Evolutionary conservation across 2,888 invertebrate species (phyloP), one percentile per base, ranked within the genome.

Genomic region (Atherix ibis): DNA sequence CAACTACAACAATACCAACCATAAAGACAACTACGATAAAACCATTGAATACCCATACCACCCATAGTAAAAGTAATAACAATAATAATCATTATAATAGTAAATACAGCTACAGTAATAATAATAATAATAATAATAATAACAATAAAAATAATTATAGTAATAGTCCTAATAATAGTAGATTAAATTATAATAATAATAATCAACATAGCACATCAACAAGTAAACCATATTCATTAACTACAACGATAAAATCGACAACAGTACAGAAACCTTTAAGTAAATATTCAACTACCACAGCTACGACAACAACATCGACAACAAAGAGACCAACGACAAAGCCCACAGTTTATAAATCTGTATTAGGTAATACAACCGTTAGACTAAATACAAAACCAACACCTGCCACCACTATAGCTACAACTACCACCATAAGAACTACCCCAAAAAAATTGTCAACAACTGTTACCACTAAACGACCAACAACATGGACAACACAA

Each of bases 1-100:
- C 40, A 32, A 44, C 44, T 42, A 57, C 40, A 54, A 55, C 31
- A 54, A 57, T 46, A 56, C 54, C 45, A 56, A 54, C 44, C 33
- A 36, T 35, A 24, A 46, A 51, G 38, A 56, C 36, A 52, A 52
- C 28, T 54, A 55, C 44, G 54, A 53, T 45, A 58, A 56, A 43
- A 47, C 51, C 37, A 35, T 35, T n/a, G n/a, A n/a, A n/a, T 19
- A 36, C 32, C 25, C 32, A 5, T 35, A 31, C 35, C 35, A 31
- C 35, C 35, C 12, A 37, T 34, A 41, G 56, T 35, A 27, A 12
- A 18, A 25, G 8, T 18, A 22, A 34, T 14, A 31, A 18, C 5
- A 31, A 31, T 9, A 31, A 31, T 16, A 31, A 31, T 31, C 18
- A 10, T 10, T 18, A 19, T 22, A 22, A 10, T 22, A 10, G 22